Conservation (phyloP, 2,888 invertebrate genomes). For the Octonoba sinensis region DNA sequence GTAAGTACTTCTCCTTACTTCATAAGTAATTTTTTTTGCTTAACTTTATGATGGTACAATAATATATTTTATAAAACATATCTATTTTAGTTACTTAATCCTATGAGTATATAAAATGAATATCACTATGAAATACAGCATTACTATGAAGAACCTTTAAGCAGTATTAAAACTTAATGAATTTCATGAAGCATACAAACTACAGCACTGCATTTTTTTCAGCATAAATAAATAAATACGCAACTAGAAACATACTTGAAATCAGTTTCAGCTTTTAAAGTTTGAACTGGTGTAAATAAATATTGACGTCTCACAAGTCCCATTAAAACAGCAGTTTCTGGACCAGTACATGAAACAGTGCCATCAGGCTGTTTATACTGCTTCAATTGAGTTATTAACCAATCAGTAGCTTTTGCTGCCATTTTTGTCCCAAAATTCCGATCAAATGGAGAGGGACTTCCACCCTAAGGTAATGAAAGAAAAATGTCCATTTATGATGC, state of each 20-base stretch:
- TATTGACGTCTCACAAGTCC: slow-evolving; percentile 88
- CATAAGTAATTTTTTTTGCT: too few species aligned
- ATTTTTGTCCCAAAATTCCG: slow-evolving; percentile 75
- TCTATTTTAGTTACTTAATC: too few species aligned
- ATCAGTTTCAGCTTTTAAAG: slow-evolving; percentile 84
- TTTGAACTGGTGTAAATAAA: slow-evolving; percentile 83
- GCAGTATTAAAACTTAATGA: too few species aligned
- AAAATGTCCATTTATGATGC: neutral
- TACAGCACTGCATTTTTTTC: too few species aligned
- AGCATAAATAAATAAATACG: too few species aligned
- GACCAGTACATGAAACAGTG: slow-evolving; percentile 71
- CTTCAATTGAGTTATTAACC: slow-evolving; percentile 78
- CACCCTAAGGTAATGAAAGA: slow-evolving; percentile 69
- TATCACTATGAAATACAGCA: too few species aligned
- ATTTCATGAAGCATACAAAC: too few species aligned
- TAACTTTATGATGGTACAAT: too few species aligned
- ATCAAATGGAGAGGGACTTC: slow-evolving; percentile 74
- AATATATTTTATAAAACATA: too few species aligned
- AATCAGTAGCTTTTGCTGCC: slow-evolving; percentile 73
- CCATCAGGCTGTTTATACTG: slow-evolving; percentile 75
- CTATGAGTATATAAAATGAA: too few species aligned
- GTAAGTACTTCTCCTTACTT: too few species aligned
- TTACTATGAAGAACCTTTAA: too few species aligned
- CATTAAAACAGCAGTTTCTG: slow-evolving; percentile 83
- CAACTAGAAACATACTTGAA: slow-evolving; percentile 80